These are phyloP conservation scores for Ctenosaura bakeri DNA, from an alignment of 2,797 vertebrate species.

Conservation along the genomic window DNA sequence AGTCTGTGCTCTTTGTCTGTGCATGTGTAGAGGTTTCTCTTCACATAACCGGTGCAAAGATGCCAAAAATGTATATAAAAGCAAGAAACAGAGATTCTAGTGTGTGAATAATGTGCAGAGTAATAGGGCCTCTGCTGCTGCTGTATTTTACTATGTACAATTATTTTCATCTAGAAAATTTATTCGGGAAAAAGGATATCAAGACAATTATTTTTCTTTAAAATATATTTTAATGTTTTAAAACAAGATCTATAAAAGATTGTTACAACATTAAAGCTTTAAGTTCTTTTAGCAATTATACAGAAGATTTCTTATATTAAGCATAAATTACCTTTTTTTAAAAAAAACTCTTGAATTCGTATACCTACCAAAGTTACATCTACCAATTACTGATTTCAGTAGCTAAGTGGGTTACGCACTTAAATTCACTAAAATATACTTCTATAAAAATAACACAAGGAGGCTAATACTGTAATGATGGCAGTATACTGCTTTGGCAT, in stretches of 20 bases:
- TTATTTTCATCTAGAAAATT: slow-evolving; percentile 45
- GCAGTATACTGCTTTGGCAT: not conserved
- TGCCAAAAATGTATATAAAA: not conserved
- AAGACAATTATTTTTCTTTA: slow-evolving; percentile 64
- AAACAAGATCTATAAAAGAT: slow-evolving; percentile 81
- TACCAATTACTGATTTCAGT: slow-evolving; percentile 53
- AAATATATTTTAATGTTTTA: slow-evolving; percentile 83
- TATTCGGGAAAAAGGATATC: slow-evolving; percentile 13
- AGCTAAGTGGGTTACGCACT: slow-evolving; percentile 52
- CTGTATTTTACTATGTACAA: slow-evolving; percentile 33
- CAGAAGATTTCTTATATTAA: slow-evolving; percentile 75
- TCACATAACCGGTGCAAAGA: not conserved
- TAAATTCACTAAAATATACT: slow-evolving; percentile 37
- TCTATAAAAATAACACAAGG: not conserved
- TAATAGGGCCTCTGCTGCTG: not conserved
- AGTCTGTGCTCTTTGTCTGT: too few relatives aligned
- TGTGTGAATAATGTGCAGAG: not conserved
- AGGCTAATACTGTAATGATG: not conserved
- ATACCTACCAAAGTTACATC: slow-evolving; percentile 48
- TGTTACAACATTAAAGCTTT: slow-evolving; percentile 76
- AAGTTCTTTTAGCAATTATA: slow-evolving; percentile 68
- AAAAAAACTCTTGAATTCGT: slow-evolving; percentile 65
- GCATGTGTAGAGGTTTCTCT: not conserved
- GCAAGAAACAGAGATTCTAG: not conserved
- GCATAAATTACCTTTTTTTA: slow-evolving; percentile 43